Conservation (phyloP, 2,113 vertebrate species). For the Ameiurus melas region DNA sequence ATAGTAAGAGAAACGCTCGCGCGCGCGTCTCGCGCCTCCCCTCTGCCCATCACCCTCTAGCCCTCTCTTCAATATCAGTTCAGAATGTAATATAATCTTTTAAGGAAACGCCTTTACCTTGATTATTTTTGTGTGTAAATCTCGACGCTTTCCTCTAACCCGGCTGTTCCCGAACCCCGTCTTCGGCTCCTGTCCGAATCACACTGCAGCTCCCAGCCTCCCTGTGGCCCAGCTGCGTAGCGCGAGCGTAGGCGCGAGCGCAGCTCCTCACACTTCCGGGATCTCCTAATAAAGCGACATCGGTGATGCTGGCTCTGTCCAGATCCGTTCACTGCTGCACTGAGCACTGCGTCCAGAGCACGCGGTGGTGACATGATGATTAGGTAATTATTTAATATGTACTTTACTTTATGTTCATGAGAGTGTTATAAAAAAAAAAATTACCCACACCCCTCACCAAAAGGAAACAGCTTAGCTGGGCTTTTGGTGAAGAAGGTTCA, state of each 20-base stretch:
- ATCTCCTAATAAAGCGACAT: conserved; percentile 87
- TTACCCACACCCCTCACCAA: background rate
- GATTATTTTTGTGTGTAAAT: background rate
- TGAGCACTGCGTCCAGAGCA: background rate
- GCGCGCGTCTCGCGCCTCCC: conserved; percentile 4
- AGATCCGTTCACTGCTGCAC: background rate
- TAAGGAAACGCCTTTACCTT: conserved; percentile 34
- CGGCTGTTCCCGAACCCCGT: conserved; percentile 37
- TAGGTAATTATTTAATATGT: background rate
- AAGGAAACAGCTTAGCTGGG: background rate
- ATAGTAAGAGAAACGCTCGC: conserved; percentile 22
- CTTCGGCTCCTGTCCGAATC: conserved; percentile 41
- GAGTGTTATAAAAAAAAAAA: background rate
- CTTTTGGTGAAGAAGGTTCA: background rate
- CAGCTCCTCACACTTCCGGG: conserved; percentile 78
- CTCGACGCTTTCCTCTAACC: conserved; percentile 6
- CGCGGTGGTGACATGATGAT: background rate
- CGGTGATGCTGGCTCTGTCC: conserved; percentile 46
- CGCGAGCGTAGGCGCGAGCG: conserved; percentile 23
- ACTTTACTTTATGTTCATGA: background rate
- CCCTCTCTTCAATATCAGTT: background rate
- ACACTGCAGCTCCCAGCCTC: conserved; percentile 56
- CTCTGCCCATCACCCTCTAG: background rate
- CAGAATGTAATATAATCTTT: background rate
- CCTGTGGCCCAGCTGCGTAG: conserved; percentile 73